Conservation (phyloP, 2,113 vertebrate species). For the Murina feae region DNA sequence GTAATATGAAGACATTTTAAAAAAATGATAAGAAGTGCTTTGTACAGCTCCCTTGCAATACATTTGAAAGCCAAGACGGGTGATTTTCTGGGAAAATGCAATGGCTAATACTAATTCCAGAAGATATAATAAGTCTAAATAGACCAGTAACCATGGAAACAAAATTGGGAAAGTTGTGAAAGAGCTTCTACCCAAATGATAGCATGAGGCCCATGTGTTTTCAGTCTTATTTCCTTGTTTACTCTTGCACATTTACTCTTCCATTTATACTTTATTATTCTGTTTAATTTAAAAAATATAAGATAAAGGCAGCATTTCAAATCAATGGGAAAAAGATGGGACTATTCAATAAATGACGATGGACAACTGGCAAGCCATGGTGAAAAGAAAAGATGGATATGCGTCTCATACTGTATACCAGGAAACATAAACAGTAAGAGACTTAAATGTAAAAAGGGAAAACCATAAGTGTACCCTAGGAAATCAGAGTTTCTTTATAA, state of each 20-base stretch:
- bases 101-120: slow-evolving; percentile 2
- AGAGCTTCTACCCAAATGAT: neutral
- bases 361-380: neutral
- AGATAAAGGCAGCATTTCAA: neutral
- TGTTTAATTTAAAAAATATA: neutral
- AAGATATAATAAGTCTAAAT: neutral
- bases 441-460: neutral
- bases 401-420: neutral
- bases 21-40: neutral
- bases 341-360: neutral
- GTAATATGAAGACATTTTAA: neutral
- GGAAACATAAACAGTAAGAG: neutral
- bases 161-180: neutral
- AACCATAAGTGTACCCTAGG: neutral
- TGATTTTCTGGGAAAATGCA: neutral
- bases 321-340: neutral
- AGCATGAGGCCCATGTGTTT: neutral
- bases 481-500: neutral
- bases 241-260: neutral
- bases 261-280: neutral
- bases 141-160: neutral
- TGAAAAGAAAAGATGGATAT: neutral
- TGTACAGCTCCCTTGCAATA: neutral
- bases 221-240: slow-evolving; percentile 6
- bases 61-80: neutral